phyloP scores from a whole-genome alignment of 2,113 vertebrate species.

The Amblyopsis rosae region DNA sequence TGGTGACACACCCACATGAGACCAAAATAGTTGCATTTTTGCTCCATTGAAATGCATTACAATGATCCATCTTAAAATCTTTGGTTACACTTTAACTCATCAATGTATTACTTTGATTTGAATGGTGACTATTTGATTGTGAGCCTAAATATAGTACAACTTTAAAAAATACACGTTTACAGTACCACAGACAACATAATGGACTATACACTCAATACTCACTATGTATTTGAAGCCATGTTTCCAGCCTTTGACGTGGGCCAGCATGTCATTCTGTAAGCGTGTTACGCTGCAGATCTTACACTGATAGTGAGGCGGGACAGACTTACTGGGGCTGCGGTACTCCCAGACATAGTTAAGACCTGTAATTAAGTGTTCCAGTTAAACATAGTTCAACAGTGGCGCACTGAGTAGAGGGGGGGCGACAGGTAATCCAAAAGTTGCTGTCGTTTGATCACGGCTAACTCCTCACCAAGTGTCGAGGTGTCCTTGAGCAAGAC shows the following conservation, averaged over 20 bases:
- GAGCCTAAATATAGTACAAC: too few relatives aligned
- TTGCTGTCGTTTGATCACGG: too few relatives aligned
- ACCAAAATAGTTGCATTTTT: too few relatives aligned
- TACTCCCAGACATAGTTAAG: slow-evolving; percentile 82
- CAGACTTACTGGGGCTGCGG: slow-evolving; percentile 77
- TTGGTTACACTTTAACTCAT: too few relatives aligned
- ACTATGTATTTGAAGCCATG: slow-evolving; percentile 78
- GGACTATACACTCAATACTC: slow-evolving; percentile 22
- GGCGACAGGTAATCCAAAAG: too few relatives aligned
- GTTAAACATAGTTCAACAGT: neutral
- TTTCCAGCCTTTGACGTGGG: slow-evolving; percentile 78
- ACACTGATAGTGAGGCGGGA: slow-evolving; percentile 79
- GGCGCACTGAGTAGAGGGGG: neutral
- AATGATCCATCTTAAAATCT: too few relatives aligned
- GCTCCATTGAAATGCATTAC: too few relatives aligned
- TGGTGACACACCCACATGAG: too few relatives aligned
- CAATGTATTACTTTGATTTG: too few relatives aligned
- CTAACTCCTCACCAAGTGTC: too few relatives aligned
- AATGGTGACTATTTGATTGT: too few relatives aligned
- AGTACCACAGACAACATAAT: neutral
- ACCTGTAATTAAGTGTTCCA: slow-evolving; percentile 55
- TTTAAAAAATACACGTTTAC: neutral
- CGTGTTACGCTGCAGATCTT: slow-evolving; percentile 74
- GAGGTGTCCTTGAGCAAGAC: too few relatives aligned
- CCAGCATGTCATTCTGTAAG: slow-evolving; percentile 73